Evolutionary conservation across 2,888 invertebrate genomes (phyloP).

Genomic region (Chrysolina americana): DNA sequence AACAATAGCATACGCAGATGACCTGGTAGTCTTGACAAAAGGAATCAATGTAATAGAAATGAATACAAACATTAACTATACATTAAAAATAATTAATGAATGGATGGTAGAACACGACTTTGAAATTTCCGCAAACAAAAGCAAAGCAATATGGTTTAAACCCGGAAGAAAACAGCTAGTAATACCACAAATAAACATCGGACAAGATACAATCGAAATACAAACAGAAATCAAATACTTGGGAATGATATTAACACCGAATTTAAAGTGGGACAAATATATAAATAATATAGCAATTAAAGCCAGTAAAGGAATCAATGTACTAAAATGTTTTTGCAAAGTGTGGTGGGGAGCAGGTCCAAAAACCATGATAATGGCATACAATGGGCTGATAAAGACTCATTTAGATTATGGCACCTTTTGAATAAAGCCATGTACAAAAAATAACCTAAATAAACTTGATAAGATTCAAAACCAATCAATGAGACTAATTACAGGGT

Average conservation of each 20-base stretch:
- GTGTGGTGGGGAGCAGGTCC: conserved; percentile 42
- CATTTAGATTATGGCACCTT: conserved; percentile 39
- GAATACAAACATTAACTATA: conserved; percentile 22
- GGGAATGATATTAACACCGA: conserved; percentile 22
- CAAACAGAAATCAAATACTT: conserved; percentile 38
- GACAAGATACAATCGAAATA: conserved; percentile 18
- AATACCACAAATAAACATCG: too few relatives aligned
- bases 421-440: background rate
- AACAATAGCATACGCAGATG: too few relatives aligned
- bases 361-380: conserved; percentile 29
- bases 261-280: conserved; percentile 38
- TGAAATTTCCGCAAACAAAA: conserved; percentile 31
- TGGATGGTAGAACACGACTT: conserved; percentile 34
- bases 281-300: conserved; percentile 28
- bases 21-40: too few relatives aligned
- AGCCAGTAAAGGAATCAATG: conserved; percentile 38
- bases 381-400: conserved; percentile 32
- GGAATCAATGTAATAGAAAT: too few relatives aligned
- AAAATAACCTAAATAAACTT: too few relatives aligned
- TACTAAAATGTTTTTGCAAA: conserved; percentile 35
- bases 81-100: conserved; percentile 16
- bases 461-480: too few relatives aligned
- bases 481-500: too few relatives aligned
- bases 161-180: too few relatives aligned
- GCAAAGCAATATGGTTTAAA: conserved; percentile 34